Conservation (phyloP, 92 coral and sea anemone genomes). For the Chrysogorgia sp. region DNA sequence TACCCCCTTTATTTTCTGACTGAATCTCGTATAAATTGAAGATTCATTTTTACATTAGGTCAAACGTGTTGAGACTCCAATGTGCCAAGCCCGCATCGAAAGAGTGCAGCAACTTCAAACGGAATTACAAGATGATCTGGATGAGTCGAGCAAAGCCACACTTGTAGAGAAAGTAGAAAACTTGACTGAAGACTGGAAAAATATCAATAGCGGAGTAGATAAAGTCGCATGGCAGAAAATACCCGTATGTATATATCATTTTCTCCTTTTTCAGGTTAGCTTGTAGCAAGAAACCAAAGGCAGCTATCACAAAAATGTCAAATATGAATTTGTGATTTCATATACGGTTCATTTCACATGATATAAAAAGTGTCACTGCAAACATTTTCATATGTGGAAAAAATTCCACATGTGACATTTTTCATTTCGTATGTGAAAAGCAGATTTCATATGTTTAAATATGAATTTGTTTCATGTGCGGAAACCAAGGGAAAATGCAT, state of each 20-base stretch:
- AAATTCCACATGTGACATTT: neutral
- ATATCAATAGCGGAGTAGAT: slow-evolving; percentile 4
- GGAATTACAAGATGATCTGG: slow-evolving; percentile 2
- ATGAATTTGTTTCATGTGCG: neutral
- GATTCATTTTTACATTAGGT: neutral
- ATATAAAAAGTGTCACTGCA: neutral
- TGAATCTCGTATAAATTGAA: too few relatives aligned
- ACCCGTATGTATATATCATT: neutral
- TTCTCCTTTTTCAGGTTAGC: neutral
- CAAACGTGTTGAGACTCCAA: slow-evolving; percentile 16
- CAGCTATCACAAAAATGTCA: too few relatives aligned
- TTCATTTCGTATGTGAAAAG: too few relatives aligned
- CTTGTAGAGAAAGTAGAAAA: slow-evolving; percentile 17
- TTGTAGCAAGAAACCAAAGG: too few relatives aligned
- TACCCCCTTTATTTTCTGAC: too few relatives aligned
- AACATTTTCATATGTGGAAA: neutral
- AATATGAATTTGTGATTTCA: too few relatives aligned
- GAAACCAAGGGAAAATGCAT: neutral
- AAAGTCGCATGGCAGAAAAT: slow-evolving; percentile 42
- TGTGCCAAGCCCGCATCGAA: slow-evolving; percentile 21
- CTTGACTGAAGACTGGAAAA: slow-evolving; percentile 17
- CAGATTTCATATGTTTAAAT: neutral
- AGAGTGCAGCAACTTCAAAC: slow-evolving; percentile 28
- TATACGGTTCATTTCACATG: neutral
- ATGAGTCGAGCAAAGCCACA: slow-evolving; percentile 5